phyloP scores from a whole-genome alignment of 2,797 vertebrate species.

The Dendrocincla fuliginosa region DNA sequence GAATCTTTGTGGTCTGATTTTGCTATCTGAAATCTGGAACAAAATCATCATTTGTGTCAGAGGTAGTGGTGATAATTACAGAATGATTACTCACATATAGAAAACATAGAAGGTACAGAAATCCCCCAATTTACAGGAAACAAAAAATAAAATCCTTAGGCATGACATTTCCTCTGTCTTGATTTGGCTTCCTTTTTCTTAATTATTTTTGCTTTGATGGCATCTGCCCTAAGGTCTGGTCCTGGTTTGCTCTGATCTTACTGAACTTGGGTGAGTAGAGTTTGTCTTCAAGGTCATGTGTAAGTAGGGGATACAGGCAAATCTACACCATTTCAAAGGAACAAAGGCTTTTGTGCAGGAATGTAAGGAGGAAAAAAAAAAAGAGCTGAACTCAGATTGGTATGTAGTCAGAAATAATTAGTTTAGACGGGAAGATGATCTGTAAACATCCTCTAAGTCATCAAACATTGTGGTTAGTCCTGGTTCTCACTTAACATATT shows the following conservation, averaged over 20 bases:
- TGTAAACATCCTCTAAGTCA: slow-evolving; percentile 37
- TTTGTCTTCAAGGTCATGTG: slow-evolving; percentile 31
- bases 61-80: slow-evolving; percentile 47
- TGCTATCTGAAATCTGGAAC: slow-evolving; percentile 17
- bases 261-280: background rate
- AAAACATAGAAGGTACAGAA: background rate
- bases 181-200: background rate
- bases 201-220: background rate
- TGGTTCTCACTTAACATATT: slow-evolving; percentile 1
- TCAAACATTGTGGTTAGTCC: slow-evolving; percentile 10
- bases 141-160: background rate
- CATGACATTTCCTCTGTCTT: background rate
- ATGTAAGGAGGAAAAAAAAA: slow-evolving; percentile 69
- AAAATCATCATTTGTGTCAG: background rate
- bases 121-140: background rate
- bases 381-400: slow-evolving; percentile 48
- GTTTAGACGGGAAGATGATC: slow-evolving; percentile 55
- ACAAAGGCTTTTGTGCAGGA: slow-evolving; percentile 68
- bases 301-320: slow-evolving; percentile 39
- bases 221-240: slow-evolving; percentile 32
- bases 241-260: slow-evolving; percentile 14
- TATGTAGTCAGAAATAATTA: slow-evolving; percentile 43
- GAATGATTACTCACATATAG: background rate
- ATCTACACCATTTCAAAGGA: slow-evolving; percentile 25
- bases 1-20: slow-evolving; percentile 17